Evolutionary conservation across 2,888 invertebrate species (phyloP).

Genomic region (Brachynemurus nebulosus): DNA sequence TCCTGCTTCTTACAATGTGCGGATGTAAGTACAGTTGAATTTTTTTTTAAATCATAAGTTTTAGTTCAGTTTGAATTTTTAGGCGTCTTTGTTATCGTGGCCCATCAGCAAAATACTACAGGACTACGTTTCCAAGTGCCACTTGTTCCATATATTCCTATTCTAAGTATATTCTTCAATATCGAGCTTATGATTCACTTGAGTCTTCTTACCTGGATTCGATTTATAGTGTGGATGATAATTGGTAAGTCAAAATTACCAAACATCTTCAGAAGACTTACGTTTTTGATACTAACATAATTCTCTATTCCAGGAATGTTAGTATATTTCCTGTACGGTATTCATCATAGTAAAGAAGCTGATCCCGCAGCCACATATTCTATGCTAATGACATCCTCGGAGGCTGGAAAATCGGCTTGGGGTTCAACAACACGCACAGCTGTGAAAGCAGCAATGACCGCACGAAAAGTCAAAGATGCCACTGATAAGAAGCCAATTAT

Average conservation of each 20-base stretch:
- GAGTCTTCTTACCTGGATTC: conserved; percentile 66
- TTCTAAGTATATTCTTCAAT: conserved; percentile 66
- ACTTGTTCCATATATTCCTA: conserved; percentile 64
- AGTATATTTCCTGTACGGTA: conserved; percentile 73
- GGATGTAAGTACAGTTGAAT: conserved; percentile 39
- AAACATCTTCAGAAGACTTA: background rate
- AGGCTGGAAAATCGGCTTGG: conserved; percentile 47
- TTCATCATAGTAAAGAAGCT: conserved; percentile 72
- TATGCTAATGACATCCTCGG: conserved; percentile 48
- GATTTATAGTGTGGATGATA: conserved; percentile 78
- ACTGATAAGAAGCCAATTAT: conserved; percentile 27
- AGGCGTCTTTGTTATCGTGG: conserved; percentile 55
- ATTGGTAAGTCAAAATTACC: conserved; percentile 40
- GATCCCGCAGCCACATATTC: conserved; percentile 45
- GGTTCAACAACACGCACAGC: conserved; percentile 35
- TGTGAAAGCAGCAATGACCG: conserved; percentile 27
- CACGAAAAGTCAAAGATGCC: conserved; percentile 26
- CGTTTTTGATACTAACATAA: conserved; percentile 5
- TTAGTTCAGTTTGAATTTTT: conserved; percentile 6
- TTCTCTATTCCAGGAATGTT: conserved; percentile 47
- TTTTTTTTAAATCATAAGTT: background rate
- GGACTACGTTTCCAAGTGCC: conserved; percentile 67
- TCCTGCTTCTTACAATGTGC: conserved; percentile 46
- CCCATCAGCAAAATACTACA: conserved; percentile 57
- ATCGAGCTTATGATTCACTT: conserved; percentile 72